Conservation (phyloP, 30 jellyfish, hydroid and myxozoan species). For the Chrysaora quinquecirrha region DNA sequence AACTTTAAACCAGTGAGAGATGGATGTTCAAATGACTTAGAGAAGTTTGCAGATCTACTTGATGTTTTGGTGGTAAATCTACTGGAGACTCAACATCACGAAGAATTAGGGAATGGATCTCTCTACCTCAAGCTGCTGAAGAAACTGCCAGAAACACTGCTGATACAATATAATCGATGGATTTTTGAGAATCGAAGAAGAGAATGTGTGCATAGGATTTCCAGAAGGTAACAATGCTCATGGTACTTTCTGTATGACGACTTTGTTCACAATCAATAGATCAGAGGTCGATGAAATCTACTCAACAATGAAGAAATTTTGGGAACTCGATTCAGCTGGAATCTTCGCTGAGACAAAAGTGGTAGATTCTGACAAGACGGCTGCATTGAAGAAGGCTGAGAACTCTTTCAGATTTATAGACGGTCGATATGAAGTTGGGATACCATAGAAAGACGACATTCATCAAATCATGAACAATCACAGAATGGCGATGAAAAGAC, state of each 20-base stretch:
- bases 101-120: slow-evolving; percentile 78
- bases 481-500: slow-evolving; percentile 36
- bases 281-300: not conserved
- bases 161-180: slow-evolving; percentile 81
- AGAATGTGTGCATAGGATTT: not conserved
- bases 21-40: slow-evolving; percentile 52
- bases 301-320: slow-evolving; percentile 8
- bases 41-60: slow-evolving; percentile 55
- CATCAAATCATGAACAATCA: slow-evolving; percentile 8
- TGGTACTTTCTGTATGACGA: not conserved
- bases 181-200: no score
- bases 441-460: slow-evolving; percentile 24
- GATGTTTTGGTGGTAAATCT: slow-evolving; percentile 53
- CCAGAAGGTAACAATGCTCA: not conserved
- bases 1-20: slow-evolving; percentile 48
- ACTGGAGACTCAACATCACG: slow-evolving; percentile 51
- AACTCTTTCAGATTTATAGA: slow-evolving; percentile 3
- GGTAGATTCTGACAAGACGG: not conserved
- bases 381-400: slow-evolving; percentile 28
- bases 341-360: not conserved
- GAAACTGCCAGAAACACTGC: no score
- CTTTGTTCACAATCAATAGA: not conserved
- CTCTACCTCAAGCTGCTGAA: no score
- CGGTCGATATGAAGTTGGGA: slow-evolving; percentile 51
- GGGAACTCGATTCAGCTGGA: not conserved